Evolutionary conservation across 2,797 vertebrate genomes (phyloP), one percentile per base, ranked within the genome.

Genomic region (Tadarida brasiliensis): DNA sequence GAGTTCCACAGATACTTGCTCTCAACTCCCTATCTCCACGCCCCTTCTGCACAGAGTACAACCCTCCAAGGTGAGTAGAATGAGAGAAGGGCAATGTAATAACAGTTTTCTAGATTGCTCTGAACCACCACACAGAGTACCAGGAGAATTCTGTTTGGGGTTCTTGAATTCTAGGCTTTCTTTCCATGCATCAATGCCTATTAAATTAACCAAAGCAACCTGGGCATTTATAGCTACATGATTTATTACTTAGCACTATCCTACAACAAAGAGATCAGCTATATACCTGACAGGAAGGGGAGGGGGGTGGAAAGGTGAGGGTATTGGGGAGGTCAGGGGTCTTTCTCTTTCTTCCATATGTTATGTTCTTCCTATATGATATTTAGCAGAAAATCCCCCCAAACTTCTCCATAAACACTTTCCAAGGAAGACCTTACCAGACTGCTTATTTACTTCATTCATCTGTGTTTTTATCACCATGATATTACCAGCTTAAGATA

Each of bases 401-500:
- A 35, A 26, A 82, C 65, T 56, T 84, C 59, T 16, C 54, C 4
- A 44, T 24, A 7, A n/a, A 14, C 11, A 68, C 8, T 61, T 11
- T 30, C 4, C 15, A 87, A 80, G 56, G 1, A 92, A 88, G 2
- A 88, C 51, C 2, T 35, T 82, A 63, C 3, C 20, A 78, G 1
- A 1, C 51, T 83, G 11, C 28, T 86, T 86, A 33, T 87, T 91
- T 90, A 83, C 57, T 47, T 83, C 77, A 91, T 70, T 93, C 35
- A 83, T 44, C 12, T 93, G 0, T 28, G 19, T 87, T 94, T 82
- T 86, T 87, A 51, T 86, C n/a, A 74, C 22, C 22, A n/a, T n/a
- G 30, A 49, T 83, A 85, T 74, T 88, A 78, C 26, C 22, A 76
- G 10, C 14, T 71, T 77, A 71, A 84, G 5, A 26, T 47, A 30